Evolutionary conservation across 2,113 vertebrate genomes (phyloP).

Genomic region (Sapajus apella): DNA sequence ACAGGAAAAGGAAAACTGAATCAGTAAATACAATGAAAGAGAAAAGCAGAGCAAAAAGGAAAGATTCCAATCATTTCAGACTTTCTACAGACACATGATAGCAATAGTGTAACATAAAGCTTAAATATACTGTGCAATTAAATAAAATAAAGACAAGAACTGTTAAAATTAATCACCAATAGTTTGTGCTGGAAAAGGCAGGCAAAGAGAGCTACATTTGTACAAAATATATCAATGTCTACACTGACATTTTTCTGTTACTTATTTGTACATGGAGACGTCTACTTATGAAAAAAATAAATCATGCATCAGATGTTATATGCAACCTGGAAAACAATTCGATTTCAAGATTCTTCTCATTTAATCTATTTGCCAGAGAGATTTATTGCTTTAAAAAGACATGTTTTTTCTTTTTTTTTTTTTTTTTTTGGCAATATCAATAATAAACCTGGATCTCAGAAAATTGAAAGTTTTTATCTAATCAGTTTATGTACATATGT

Average conservation of each 20-base stretch:
- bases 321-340: neutral
- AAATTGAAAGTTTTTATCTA: neutral
- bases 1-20: conserved; percentile 34
- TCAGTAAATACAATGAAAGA: conserved; percentile 13
- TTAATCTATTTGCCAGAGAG: neutral
- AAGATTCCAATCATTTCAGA: neutral
- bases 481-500: neutral
- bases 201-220: neutral
- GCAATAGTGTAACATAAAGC: neutral
- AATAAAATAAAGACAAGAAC: neutral
- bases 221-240: neutral
- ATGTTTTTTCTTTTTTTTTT: neutral
- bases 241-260: conserved; percentile 10
- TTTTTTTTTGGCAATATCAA: neutral
- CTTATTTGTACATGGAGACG: neutral
- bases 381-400: neutral
- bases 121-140: neutral
- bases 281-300: neutral
- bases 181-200: neutral
- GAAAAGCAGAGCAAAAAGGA: neutral
- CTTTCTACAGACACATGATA: neutral
- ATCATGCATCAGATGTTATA: neutral
- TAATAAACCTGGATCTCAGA: neutral
- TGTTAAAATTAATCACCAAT: neutral
- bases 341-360: neutral